Evolutionary conservation across 2,113 vertebrate species (phyloP).

Genomic region (Leptobrachium leishanense): DNA sequence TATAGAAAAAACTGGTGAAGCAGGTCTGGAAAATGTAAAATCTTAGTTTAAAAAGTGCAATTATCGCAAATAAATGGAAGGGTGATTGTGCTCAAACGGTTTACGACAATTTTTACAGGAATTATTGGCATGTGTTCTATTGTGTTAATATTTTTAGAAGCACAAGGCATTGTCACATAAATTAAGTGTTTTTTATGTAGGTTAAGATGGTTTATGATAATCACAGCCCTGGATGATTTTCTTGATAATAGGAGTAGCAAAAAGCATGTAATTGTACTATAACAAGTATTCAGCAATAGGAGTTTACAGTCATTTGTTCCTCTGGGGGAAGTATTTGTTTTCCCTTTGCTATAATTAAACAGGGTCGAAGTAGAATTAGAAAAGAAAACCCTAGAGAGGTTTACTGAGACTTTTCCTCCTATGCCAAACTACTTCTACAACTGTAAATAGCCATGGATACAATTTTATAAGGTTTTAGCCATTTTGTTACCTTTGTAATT

Average conservation of each 20-base stretch:
- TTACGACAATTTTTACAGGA: too few species aligned
- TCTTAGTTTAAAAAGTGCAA: too few species aligned
- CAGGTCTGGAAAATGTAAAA: too few species aligned
- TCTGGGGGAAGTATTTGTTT: neutral
- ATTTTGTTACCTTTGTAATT: constrained; percentile 28
- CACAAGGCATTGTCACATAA: constrained; percentile 49
- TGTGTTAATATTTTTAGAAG: constrained; percentile 50
- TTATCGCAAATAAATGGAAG: too few species aligned
- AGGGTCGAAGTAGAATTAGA: neutral
- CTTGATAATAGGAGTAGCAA: constrained; percentile 1
- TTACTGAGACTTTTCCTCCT: constrained; percentile 1
- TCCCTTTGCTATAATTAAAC: neutral
- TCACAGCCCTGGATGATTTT: neutral
- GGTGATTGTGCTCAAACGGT: too few species aligned
- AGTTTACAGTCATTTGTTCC: neutral
- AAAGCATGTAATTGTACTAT: constrained; percentile 1
- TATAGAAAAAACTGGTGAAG: too few species aligned
- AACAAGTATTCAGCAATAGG: constrained; percentile 23
- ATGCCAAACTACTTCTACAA: constrained; percentile 27
- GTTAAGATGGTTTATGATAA: neutral
- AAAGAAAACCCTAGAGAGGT: constrained; percentile 1
- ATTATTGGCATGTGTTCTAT: neutral
- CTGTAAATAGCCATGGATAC: constrained; percentile 3
- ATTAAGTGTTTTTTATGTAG: constrained; percentile 17
- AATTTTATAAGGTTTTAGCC: constrained; percentile 18